Evolutionary conservation across 2,888 invertebrate genomes (phyloP), one percentile per base, ranked within the genome.

Genomic region (Graphium colonna): DNA sequence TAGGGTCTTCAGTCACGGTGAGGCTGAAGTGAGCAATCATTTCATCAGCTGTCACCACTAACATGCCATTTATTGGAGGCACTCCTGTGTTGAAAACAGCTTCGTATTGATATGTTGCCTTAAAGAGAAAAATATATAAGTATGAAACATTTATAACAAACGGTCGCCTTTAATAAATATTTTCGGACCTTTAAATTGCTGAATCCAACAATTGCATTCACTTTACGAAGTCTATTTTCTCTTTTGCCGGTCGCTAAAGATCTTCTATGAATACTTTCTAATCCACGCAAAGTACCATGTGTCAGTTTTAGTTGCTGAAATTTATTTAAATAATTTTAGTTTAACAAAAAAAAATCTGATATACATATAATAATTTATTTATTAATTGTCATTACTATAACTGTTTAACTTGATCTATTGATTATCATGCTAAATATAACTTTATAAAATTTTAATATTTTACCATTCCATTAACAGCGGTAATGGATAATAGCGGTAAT

Each of bases 251-350:
- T 83, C 2, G 74, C 69, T 1, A 80, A 61, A 1, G 83, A 79
- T 13, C 79, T 71, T 15, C 77, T 68, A 58, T 78, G 75, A 55
- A 87, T 75, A 46, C 66, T 74, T 51, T 85, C 76, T 41, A 85
- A 51, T 0, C 85, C 86, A 8, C 68, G 63, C 1, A 86, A 46
- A 0, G 63, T 51, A 3, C 87, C 87, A 0, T 73, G 53, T 16
- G 48, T 59, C 12, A 87, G 55, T 52, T 57, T 60, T 17, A 84
- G 36, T 62, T 64, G 46, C 82, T 82, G 56, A 9, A 31, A 31
- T 5, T n/a, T n/a, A n/a, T n/a, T n/a, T n/a, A n/a, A n/a, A n/a
- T n/a, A n/a, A n/a, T n/a, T n/a, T n/a, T n/a, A n/a, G n/a, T n/a
- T n/a, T n/a, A n/a, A n/a, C n/a, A n/a, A n/a, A n/a, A n/a, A n/a